Conservation (phyloP, 1,140 invertebrate genomes). For the Drosophila elegans region DNA sequence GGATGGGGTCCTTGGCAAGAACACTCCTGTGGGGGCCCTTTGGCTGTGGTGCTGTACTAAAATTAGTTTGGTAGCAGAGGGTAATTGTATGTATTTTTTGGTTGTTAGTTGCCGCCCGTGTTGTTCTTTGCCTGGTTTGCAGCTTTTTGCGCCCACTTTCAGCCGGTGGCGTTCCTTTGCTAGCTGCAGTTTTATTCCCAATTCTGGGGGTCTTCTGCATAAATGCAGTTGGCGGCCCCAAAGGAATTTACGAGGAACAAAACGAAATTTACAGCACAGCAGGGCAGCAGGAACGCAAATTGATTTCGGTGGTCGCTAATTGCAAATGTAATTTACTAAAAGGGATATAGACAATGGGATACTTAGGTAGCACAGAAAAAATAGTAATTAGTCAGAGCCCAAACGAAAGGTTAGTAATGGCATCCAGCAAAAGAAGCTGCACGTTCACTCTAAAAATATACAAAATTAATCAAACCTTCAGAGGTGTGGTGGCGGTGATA, state of each 20-base stretch:
- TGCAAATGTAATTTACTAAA: conserved; percentile 73
- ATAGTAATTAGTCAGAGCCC: conserved; percentile 50
- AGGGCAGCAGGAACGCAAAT: conserved; percentile 52
- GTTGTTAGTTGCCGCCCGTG: conserved; percentile 24
- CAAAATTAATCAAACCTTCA: conserved; percentile 69
- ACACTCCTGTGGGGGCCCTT: conserved; percentile 64
- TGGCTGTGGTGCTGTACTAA: conserved; percentile 69
- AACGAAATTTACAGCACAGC: conserved; percentile 64
- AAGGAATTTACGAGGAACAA: conserved; percentile 73
- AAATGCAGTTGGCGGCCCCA: conserved; percentile 71
- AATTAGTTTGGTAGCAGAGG: conserved; percentile 59
- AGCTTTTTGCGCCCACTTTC: conserved; percentile 11
- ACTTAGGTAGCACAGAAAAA: neutral
- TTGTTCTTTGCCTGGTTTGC: conserved; percentile 17
- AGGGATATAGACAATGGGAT: conserved; percentile 19
- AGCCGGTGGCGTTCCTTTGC: conserved; percentile 40
- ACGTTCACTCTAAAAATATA: conserved; percentile 49
- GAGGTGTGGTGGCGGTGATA: conserved; percentile 3
- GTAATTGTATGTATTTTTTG: conserved; percentile 9
- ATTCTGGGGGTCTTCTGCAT: conserved; percentile 51
- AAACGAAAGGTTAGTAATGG: conserved; percentile 1
- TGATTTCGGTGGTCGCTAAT: conserved; percentile 70
- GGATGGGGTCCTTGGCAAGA: neutral
- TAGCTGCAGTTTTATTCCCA: conserved; percentile 32
- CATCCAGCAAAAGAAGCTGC: conserved; percentile 32